A percentile compares a stretch with the other conserved stretches of the same genome.
These are phyloP conservation scores for Drosophila vallismaia DNA, from an alignment of 2,888 invertebrate species.

Conservation along the genomic window DNA sequence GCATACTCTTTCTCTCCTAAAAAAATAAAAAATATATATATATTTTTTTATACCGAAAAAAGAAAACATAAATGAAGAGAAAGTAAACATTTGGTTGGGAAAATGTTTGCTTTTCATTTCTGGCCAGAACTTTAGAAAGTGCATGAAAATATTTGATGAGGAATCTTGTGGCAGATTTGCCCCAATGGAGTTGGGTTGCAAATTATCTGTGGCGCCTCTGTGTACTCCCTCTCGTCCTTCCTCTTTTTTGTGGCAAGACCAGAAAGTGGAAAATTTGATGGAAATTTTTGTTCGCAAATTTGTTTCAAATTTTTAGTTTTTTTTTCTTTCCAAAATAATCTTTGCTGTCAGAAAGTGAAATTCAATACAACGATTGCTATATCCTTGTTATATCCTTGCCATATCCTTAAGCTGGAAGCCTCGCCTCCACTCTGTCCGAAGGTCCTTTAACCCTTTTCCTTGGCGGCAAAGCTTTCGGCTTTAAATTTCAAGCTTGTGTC, in stretches of 20 bases:
- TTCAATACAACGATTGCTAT: neutral
- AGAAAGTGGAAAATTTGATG: neutral
- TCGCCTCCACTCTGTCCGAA: neutral
- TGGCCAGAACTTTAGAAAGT: neutral
- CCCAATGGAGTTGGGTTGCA: neutral
- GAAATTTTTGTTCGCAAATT: neutral
- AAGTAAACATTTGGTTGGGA: slow-evolving; percentile 8
- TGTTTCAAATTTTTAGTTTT: too few relatives aligned
- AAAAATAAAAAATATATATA: neutral
- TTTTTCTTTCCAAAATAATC: too few relatives aligned
- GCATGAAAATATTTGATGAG: neutral
- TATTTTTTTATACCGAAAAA: neutral
- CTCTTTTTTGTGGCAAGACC: neutral
- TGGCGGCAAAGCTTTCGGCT: slow-evolving; percentile 19
- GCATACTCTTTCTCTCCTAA: neutral
- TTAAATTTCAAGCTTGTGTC: slow-evolving; percentile 51
- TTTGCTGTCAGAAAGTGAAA: neutral
- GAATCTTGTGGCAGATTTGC: neutral
- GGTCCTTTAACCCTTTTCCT: neutral
- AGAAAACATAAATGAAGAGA: neutral
- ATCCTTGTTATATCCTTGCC: neutral
- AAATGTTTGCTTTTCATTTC: slow-evolving; percentile 19
- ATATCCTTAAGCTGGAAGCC: neutral
- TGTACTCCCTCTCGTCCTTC: too few relatives aligned
- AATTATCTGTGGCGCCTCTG: slow-evolving; percentile 3